Percentiles rank a stretch among this genome's conserved stretches.
Conservation (phyloP, 1,140 invertebrate species). For the Alviniconcha marisindica region DNA sequence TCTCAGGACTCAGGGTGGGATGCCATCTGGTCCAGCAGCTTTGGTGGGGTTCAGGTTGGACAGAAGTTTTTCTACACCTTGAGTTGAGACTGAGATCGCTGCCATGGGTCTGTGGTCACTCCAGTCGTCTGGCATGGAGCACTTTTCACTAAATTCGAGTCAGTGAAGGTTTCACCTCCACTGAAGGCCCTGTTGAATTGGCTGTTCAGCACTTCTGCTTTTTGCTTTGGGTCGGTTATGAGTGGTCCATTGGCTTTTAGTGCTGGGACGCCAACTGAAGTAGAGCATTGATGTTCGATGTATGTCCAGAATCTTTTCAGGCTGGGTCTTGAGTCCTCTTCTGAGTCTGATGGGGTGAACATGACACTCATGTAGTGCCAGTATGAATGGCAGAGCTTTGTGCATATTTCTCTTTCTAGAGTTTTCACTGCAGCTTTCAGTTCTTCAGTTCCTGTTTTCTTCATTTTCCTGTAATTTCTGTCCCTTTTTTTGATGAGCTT, state of each 20-base stretch:
- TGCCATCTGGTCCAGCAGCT: conserved; percentile 12
- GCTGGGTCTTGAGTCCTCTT: neutral
- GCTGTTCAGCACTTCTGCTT: conserved; percentile 12
- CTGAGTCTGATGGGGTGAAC: neutral
- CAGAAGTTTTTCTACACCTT: neutral
- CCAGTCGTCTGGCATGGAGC: neutral
- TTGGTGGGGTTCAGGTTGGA: conserved; percentile 7
- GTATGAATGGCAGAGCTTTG: neutral
- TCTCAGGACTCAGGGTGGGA: no score
- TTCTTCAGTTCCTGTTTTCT: neutral
- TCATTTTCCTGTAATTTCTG: no score
- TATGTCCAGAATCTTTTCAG: conserved; percentile 37
- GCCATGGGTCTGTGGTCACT: neutral
- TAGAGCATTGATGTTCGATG: conserved; percentile 23
- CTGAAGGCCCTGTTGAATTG: neutral
- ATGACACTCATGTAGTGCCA: neutral
- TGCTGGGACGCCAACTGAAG: conserved; percentile 24
- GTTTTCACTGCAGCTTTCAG: neutral
- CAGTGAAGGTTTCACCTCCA: neutral
- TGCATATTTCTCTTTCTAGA: neutral
- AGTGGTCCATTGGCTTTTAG: conserved; percentile 31
- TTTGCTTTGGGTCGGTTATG: conserved; percentile 27
- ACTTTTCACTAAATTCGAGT: neutral
- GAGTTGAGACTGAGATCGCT: neutral
- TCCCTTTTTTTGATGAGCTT: neutral